Base-by-base conservation (phyloP, 2,113 vertebrate genomes). In the Lates calcarifer region DNA sequence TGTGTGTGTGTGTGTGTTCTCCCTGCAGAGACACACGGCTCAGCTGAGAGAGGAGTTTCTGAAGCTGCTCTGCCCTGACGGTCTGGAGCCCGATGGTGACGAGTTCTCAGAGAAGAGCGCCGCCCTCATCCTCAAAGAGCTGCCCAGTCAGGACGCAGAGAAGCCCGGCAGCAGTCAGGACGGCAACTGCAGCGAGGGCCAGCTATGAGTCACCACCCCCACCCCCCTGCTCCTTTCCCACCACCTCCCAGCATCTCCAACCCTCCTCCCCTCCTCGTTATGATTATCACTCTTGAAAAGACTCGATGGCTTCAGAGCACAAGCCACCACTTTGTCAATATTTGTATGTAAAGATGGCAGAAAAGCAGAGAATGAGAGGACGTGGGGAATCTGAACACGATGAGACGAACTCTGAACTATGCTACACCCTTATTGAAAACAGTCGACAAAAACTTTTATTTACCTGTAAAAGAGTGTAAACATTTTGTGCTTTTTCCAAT, bases 261-360 rank as follows among this genome's bases (percentile, higher is more conserved):
- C 51, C 39, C 57, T 18, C 31, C 53, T n/a, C 24, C 67, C 90
- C 93, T 93, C 94, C 93, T 74, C 82, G 67, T 55, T 43, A 74
- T 55, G 73, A 90, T 87, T 77, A 84, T 86, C 62, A 71, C 88
- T 87, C 82, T 87, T 43, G 15, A 68, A 89, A 76, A 96, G 96
- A 98, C 95, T 96, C 75, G 93, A 89, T 92, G 97, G 97, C 97
- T 97, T 96, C 89, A 90, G 96, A 97, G 96, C 95, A 96, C 96
- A 96, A 97, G 96, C 96, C 96, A 96, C 96, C 89, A 96, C 96
- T 93, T 97, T 99, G 98, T 99, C 97, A 94, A 99, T 99, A 98
- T 97, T 98, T 99, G 97, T 99, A 98, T 98, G 97, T 99, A 99
- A 99, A 97, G 98, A 97, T 96, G 96, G 97, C 97, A 96, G 97